phyloP scores from a whole-genome alignment of 2,113 vertebrate genomes.

The Neotragus moschatus region DNA sequence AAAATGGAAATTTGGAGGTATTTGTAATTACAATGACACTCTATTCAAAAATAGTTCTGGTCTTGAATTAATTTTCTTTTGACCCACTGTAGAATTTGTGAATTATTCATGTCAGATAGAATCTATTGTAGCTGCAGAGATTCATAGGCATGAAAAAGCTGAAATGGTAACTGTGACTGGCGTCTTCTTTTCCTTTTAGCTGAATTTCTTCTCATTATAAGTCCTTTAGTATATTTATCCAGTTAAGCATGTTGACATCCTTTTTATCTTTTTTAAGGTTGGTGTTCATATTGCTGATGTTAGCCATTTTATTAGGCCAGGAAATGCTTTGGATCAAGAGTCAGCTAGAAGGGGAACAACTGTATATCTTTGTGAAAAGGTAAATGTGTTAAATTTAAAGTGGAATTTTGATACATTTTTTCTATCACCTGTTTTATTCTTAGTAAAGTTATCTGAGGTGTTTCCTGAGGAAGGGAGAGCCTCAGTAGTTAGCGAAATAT shows the following conservation, averaged over 20 bases:
- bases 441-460: background rate
- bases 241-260: background rate
- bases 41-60: background rate
- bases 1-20: conserved; percentile 94
- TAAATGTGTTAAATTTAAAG: conserved; percentile 66
- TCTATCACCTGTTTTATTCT: background rate
- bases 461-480: background rate
- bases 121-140: background rate
- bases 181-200: background rate
- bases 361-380: conserved; percentile 96
- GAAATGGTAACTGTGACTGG: background rate
- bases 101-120: background rate
- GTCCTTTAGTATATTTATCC: background rate
- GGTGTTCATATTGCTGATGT: conserved; percentile 98
- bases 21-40: rapidly evolving
- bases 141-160: background rate
- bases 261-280: conserved; percentile 81
- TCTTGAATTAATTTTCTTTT: conserved; percentile 2
- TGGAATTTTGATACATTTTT: background rate
- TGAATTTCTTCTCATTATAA: background rate
- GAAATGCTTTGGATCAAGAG: conserved; percentile 95
- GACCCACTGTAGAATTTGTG: background rate
- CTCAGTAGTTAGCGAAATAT: background rate
- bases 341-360: conserved; percentile 95
- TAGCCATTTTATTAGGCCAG: conserved; percentile 96